Conservation (phyloP, 30 jellyfish, hydroid and myxozoan species). For the Aurelia sp. region DNA sequence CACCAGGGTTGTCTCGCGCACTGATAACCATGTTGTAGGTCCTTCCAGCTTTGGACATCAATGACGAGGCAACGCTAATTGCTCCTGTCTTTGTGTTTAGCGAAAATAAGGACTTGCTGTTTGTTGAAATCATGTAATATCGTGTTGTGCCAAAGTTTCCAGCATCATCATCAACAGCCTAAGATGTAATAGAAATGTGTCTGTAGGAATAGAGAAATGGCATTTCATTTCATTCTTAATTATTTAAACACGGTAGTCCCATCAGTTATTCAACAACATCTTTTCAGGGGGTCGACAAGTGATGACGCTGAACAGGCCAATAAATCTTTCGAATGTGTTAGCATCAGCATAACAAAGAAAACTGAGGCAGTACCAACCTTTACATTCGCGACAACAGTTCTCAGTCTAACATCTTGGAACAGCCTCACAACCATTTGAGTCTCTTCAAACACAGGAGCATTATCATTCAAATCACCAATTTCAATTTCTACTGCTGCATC, state of each 20-base stretch:
- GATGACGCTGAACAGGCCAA: too few species aligned
- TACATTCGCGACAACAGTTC: slow-evolving; percentile 58
- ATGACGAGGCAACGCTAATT: slow-evolving; percentile 60
- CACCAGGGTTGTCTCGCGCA: slow-evolving; percentile 71
- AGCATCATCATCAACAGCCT: slow-evolving; percentile 72
- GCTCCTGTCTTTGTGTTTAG: slow-evolving; percentile 57
- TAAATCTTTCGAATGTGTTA: too few species aligned
- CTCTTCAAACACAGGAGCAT: slow-evolving; percentile 57
- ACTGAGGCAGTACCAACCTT: slow-evolving; percentile 8
- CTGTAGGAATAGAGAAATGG: too few species aligned
- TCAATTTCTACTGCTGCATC: slow-evolving; percentile 21
- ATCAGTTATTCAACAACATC: too few species aligned
- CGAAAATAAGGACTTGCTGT: slow-evolving; percentile 46
- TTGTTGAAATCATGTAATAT: slow-evolving; percentile 43
- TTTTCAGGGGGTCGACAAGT: too few species aligned
- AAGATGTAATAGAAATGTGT: too few species aligned
- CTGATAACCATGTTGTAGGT: slow-evolving; percentile 56
- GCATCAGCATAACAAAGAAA: too few species aligned
- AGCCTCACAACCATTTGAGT: slow-evolving; percentile 53
- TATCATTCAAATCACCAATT: slow-evolving; percentile 58
- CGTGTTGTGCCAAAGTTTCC: slow-evolving; percentile 52
- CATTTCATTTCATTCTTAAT: too few species aligned
- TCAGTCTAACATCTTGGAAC: slow-evolving; percentile 67
- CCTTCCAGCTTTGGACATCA: slow-evolving; percentile 59
- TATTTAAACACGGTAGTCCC: too few species aligned